Base-by-base conservation (phyloP, 2,113 vertebrate genomes). In the Ceyx melanurus region DNA sequence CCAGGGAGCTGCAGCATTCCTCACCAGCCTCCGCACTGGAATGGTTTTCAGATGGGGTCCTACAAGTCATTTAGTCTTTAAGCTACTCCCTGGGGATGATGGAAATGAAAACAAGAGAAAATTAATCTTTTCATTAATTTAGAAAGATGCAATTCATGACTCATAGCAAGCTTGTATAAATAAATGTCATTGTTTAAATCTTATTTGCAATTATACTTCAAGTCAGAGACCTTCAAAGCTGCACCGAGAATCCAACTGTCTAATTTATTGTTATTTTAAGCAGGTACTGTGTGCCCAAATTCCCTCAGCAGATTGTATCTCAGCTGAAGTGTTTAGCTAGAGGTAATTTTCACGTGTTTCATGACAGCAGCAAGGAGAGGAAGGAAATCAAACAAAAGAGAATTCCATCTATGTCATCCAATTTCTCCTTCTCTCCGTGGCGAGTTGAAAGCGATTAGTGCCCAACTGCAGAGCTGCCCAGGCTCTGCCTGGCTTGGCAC, bases 261-360 rank as follows among this genome's bases (percentile, higher is more conserved):
- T 95, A 89, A 95, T 92, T 94, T 93, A 94, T 84, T 92, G 91
- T 95, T 93, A 92, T 92, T 96, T 94, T 95, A 95, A 96, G 84
- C 75, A 95, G 95, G 81, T 92, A 92, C 75, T 89, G 31, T 23
- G 61, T 67, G 91, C 87, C 64, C 86, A 90, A 93, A 92, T 88
- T 86, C 93, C 94, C 90, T 71, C 74, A 87, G 95, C 78, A 96
- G 92, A 94, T 93, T 88, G 53, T 76, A 93, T 90, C 86, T 95
- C 92, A 83, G 48, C 17, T 89, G 92, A 89, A 94, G 82, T 94
- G 87, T 85, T 95, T 89, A 57, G 89, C 91, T 93, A 65, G 91
- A 85, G 85, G 87, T 96, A 93, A 92, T 93, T 92, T 91, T 91
- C 72, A 82, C 51, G 13, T 91, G 84, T 77, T 94, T 94, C 89